Conservation (phyloP, 1,140 invertebrate species). For the Drosophila varians region DNA sequence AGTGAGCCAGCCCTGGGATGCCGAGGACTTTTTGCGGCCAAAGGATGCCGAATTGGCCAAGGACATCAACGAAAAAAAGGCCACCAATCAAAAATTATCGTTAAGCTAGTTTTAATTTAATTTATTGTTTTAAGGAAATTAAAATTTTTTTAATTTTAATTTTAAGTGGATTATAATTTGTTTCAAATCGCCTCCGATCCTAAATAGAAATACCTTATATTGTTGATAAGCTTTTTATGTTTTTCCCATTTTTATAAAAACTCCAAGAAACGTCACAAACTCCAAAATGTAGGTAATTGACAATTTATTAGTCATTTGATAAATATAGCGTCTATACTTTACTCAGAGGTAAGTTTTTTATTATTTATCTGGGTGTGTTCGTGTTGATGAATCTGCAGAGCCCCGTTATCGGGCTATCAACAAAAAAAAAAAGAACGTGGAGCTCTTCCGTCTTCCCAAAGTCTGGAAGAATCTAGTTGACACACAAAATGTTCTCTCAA, state of each 20-base stretch:
- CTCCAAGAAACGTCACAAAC: neutral
- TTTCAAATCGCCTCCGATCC: too few relatives aligned
- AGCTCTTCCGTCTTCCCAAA: neutral
- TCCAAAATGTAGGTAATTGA: neutral
- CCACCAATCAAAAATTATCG: neutral
- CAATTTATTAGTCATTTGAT: neutral
- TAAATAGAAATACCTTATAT: too few relatives aligned
- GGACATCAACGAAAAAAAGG: neutral
- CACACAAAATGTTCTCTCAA: too few relatives aligned
- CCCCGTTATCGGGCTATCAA: neutral
- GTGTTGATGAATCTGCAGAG: neutral
- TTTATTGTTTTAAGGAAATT: neutral
- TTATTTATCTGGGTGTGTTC: neutral
- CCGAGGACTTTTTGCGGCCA: constrained; percentile 88
- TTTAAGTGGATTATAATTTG: too few relatives aligned
- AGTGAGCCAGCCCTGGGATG: constrained; percentile 92
- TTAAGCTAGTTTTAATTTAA: neutral
- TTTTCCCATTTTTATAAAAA: neutral
- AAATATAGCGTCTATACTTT: neutral
- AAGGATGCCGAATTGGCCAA: constrained; percentile 18
- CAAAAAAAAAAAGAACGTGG: neutral
- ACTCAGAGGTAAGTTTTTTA: neutral
- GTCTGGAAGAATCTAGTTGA: neutral
- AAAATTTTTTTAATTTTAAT: neutral
- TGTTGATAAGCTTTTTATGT: too few relatives aligned